Evolutionary conservation across 2,888 invertebrate genomes (phyloP).

Genomic region (Tetranychus piercei): DNA sequence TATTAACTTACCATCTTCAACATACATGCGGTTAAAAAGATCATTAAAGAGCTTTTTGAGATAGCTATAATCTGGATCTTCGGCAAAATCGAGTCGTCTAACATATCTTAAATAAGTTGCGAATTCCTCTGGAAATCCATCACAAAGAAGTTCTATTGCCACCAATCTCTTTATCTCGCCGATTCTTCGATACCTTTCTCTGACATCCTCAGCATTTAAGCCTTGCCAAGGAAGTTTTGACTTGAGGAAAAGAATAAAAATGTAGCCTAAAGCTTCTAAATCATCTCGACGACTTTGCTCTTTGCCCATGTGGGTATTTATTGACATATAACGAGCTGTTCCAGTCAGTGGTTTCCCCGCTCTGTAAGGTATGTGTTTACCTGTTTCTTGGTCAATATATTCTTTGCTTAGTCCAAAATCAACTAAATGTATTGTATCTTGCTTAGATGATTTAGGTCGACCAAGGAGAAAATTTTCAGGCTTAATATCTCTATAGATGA

Average conservation of each 20-base stretch:
- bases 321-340: conserved; percentile 29
- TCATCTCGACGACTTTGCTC: conserved; percentile 29
- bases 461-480: conserved; percentile 19
- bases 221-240: conserved; percentile 30
- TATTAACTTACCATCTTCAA: conserved; percentile 43
- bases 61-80: conserved; percentile 98
- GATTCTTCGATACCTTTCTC: conserved; percentile 23
- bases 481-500: conserved; percentile 16
- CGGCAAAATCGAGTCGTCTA: conserved; percentile 89
- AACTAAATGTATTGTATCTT: conserved; percentile 12
- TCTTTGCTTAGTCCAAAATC: conserved; percentile 18
- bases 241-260: conserved; percentile 29
- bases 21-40: conserved; percentile 64
- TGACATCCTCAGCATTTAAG: conserved; percentile 24
- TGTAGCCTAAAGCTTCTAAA: conserved; percentile 29
- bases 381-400: conserved; percentile 14
- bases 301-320: conserved; percentile 28
- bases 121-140: conserved; percentile 71
- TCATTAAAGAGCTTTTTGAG: conserved; percentile 83
- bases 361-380: conserved; percentile 28
- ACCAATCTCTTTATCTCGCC: conserved; percentile 98
- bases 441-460: conserved; percentile 1
- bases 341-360: conserved; percentile 30
- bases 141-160: conserved; percentile 72
- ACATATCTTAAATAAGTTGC: conserved; percentile 95